Evolutionary conservation across 2,888 invertebrate genomes (phyloP).

Genomic region (Escarpia spicata): DNA sequence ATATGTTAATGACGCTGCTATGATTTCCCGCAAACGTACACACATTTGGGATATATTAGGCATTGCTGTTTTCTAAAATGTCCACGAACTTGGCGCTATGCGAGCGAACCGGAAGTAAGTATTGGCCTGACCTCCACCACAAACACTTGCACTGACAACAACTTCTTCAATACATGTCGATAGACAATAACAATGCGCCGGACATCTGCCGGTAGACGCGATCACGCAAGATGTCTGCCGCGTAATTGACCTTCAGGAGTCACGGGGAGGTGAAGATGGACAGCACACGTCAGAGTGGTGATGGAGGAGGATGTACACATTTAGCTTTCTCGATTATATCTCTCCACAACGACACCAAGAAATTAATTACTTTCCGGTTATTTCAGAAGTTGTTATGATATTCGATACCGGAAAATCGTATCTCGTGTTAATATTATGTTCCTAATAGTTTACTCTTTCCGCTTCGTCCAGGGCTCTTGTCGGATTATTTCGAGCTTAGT

Average conservation of each 20-base stretch:
- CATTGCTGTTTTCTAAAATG: too few species aligned
- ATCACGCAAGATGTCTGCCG: background rate
- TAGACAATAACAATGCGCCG: background rate
- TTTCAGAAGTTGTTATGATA: background rate
- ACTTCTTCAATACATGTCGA: background rate
- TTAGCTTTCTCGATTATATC: background rate
- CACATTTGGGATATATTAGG: too few species aligned
- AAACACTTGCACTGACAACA: too few species aligned
- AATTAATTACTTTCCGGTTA: background rate
- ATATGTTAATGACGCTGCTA: too few species aligned
- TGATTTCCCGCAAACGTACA: too few species aligned
- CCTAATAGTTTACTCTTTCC: background rate
- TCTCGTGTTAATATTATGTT: background rate
- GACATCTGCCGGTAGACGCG: background rate
- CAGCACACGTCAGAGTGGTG: background rate
- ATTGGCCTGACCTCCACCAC: too few species aligned
- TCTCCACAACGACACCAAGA: background rate
- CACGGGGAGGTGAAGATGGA: background rate
- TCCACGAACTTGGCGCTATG: too few species aligned
- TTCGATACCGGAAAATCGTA: background rate
- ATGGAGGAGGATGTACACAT: background rate
- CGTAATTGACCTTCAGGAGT: background rate
- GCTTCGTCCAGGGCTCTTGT: background rate
- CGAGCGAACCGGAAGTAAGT: too few species aligned
- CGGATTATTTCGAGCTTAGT: background rate